phyloP scores from a whole-genome alignment of 2,888 invertebrate genomes.

The Augiades crinisus region DNA sequence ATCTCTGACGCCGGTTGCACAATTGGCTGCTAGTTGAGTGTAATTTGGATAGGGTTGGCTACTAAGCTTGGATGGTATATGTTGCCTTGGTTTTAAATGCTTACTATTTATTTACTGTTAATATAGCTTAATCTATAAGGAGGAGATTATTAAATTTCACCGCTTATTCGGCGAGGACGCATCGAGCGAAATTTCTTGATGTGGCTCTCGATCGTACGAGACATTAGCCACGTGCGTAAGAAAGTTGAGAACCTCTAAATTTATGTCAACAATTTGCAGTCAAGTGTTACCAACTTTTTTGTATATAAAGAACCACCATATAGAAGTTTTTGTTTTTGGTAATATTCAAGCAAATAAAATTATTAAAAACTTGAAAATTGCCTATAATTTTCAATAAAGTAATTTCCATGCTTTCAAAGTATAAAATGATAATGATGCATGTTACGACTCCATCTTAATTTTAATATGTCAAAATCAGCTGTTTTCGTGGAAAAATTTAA shows the following conservation, averaged over 20 bases:
- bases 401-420: too few relatives aligned
- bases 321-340: not conserved
- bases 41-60: conserved; percentile 13
- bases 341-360: not conserved
- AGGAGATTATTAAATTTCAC: too few relatives aligned
- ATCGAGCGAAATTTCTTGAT: too few relatives aligned
- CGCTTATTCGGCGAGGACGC: too few relatives aligned
- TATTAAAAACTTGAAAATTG: too few relatives aligned
- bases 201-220: too few relatives aligned
- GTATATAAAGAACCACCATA: not conserved
- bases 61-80: too few relatives aligned
- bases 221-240: too few relatives aligned
- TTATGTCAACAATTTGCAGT: conserved; percentile 1
- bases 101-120: too few relatives aligned
- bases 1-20: conserved; percentile 7
- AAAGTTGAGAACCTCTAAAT: not conserved
- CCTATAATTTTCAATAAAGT: too few relatives aligned
- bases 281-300: conserved; percentile 12
- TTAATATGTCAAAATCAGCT: not conserved
- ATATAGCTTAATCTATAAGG: too few relatives aligned
- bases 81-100: too few relatives aligned
- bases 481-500: not conserved
- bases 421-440: not conserved
- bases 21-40: conserved; percentile 3
- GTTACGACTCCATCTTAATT: not conserved